Evolutionary conservation across 2,113 vertebrate species (phyloP).

Genomic region (Carollia perspicillata): DNA sequence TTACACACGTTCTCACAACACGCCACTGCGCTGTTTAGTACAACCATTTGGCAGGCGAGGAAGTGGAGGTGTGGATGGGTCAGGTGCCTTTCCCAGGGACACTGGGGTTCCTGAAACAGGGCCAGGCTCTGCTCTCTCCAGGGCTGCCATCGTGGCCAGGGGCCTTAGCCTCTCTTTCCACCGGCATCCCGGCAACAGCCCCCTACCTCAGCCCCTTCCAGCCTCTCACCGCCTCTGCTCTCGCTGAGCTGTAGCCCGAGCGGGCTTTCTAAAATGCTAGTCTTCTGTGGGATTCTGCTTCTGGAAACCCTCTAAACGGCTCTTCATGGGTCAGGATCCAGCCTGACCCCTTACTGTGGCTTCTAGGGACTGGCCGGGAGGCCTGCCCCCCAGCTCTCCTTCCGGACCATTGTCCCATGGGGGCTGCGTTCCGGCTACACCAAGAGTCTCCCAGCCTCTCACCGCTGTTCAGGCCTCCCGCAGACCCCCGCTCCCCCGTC

Average conservation of each 20-base stretch:
- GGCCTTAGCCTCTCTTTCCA: neutral
- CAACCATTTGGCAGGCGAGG: neutral
- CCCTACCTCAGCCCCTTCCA: accelerated
- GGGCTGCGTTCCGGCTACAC: neutral
- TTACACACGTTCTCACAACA: accelerated
- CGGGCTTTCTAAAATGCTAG: neutral
- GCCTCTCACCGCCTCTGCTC: accelerated
- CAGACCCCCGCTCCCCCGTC: neutral
- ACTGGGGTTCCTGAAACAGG: neutral
- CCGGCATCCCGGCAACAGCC: accelerated
- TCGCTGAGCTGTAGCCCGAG: neutral
- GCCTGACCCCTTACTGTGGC: neutral
- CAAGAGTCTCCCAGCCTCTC: neutral
- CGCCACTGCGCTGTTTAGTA: accelerated
- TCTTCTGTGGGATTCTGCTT: neutral
- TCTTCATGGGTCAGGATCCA: no score
- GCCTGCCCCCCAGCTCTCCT: neutral
- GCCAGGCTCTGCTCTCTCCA: neutral
- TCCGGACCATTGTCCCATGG: accelerated
- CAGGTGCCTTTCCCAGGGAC: neutral
- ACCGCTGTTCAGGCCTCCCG: neutral
- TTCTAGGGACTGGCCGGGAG: neutral
- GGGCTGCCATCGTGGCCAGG: neutral
- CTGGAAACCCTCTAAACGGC: accelerated
- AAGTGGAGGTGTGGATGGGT: neutral